Evolutionary conservation across 2,113 vertebrate genomes (phyloP).

Genomic region (Papio anubis): DNA sequence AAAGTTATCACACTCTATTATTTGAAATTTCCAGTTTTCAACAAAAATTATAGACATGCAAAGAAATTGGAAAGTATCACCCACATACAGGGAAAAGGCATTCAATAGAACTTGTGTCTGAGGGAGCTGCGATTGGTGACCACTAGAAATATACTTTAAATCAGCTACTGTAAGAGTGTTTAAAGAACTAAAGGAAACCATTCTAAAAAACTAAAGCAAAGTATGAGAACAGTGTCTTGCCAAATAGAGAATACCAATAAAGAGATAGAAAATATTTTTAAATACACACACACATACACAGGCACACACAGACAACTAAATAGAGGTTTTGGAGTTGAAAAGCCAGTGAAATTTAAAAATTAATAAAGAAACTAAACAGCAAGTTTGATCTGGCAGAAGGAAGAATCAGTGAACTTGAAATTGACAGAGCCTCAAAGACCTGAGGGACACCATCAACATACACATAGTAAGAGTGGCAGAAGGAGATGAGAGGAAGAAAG

Average conservation of each 20-base stretch:
- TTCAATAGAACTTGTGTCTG: background rate
- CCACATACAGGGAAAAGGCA: background rate
- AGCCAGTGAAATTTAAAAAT: background rate
- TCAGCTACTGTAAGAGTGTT: background rate
- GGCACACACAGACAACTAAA: background rate
- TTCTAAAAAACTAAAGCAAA: background rate
- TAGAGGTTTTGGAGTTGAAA: background rate
- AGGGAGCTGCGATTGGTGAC: background rate
- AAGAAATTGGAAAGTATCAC: background rate
- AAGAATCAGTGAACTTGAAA: background rate
- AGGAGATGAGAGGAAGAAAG: background rate
- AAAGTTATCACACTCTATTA: background rate
- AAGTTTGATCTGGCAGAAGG: background rate
- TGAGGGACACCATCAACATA: background rate
- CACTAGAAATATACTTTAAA: background rate
- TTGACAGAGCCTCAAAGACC: background rate
- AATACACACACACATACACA: background rate
- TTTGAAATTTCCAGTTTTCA: background rate
- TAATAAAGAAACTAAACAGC: background rate
- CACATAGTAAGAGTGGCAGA: background rate
- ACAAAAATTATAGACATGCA: background rate
- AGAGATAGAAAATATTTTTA: background rate
- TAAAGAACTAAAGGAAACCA: background rate
- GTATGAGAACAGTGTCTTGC: background rate
- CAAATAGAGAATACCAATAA: background rate